Base-by-base conservation (phyloP, 1,140 invertebrate genomes). In the Magallana gigas region DNA sequence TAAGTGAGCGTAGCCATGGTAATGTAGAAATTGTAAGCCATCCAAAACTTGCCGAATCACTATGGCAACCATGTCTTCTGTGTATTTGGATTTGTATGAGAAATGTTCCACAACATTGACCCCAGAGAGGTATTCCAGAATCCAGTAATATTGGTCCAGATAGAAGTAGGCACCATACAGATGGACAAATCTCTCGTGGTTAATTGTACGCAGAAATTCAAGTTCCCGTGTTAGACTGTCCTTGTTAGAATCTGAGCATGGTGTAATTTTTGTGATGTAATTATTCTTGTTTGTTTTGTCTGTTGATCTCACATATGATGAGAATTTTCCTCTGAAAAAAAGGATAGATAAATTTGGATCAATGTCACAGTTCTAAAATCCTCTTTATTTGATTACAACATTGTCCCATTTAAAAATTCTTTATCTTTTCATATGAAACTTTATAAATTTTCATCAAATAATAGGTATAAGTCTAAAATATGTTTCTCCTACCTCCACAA, bases 81-180 rank as follows among this genome's bases (percentile, higher is more conserved):
- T 96, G 94, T 99, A 99, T 90, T 98, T 97, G 91, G 98, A 97
- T 84, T 97, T 96, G 89, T 96, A 97, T 1, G 97, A 97, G 16
- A 99, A 95, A 92, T 98, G 98, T 0, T 97, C 97, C 0, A 99
- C 94, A 62, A 99, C 96, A 92, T 99, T 98, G n/a, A 98, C 97
- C 0, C 98, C 98, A 92, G 98, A 97, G 0, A 99, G 95, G 92
- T 97, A 98, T 92, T 99, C 98, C 94, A 98, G 95, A 5, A 98
- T 96, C 36, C 98, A 96, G 0, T 97, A 96, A 57, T 93, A 85
- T 58, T 89, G 89, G 57, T 93, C 91, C 5, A 71, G 86, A n/a
- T 90, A 89, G 8, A 91, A 86, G 88, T 91, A 94, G 56, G 93
- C 93, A 48, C 94, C 96, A 68, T 97, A 93, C 0, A 99, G 93